phyloP scores from a whole-genome alignment of 2,797 vertebrate genomes.

The Smutsia temminckii region DNA sequence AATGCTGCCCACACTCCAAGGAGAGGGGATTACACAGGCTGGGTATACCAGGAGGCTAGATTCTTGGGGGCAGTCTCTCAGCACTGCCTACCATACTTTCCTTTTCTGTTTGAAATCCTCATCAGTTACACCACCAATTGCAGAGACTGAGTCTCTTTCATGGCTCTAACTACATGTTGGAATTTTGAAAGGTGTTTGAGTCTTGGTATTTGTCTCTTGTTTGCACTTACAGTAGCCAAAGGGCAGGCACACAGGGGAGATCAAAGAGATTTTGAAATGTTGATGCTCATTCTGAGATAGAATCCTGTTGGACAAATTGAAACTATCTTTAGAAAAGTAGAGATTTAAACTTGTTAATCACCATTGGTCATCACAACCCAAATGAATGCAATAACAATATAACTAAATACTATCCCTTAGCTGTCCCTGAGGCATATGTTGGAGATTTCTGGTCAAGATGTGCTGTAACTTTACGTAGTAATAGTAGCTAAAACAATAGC shows the following conservation, averaged over 20 bases:
- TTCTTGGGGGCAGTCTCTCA: neutral
- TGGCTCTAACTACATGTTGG: neutral
- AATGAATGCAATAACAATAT: neutral
- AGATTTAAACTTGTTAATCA: neutral
- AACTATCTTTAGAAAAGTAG: neutral
- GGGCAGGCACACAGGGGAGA: neutral
- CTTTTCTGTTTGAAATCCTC: neutral
- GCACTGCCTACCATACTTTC: neutral
- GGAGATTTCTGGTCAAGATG: neutral
- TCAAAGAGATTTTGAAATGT: neutral
- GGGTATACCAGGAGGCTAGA: neutral
- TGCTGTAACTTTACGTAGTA: neutral
- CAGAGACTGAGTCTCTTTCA: neutral
- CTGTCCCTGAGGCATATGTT: neutral
- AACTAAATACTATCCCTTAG: neutral
- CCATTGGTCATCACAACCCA: neutral
- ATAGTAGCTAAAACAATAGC: neutral
- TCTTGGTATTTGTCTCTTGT: neutral
- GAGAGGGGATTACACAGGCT: no score
- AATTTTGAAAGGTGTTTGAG: conserved; percentile 5
- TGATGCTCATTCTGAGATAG: neutral
- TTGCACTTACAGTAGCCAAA: neutral
- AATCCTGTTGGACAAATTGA: neutral
- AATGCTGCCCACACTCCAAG: neutral
- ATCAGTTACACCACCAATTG: neutral